These are phyloP conservation scores for Amaurobius ferox DNA, from an alignment of 2,888 invertebrate genomes.

Conservation along the genomic window DNA sequence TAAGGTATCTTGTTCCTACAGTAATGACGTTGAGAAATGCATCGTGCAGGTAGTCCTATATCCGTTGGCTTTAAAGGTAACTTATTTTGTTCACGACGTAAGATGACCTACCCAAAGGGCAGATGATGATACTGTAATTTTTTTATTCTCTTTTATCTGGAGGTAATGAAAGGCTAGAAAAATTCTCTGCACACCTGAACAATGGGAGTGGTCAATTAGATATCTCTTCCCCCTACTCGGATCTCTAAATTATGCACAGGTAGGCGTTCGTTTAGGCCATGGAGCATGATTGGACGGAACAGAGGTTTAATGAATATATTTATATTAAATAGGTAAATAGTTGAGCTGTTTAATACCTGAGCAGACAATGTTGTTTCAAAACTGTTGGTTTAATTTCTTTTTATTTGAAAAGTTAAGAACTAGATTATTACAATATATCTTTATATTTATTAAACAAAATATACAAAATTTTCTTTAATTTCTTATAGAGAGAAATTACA, in stretches of 20 bases:
- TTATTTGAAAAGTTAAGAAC: no score
- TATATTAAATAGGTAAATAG: no score
- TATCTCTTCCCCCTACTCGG: not conserved
- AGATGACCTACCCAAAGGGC: not conserved
- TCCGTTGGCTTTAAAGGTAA: not conserved
- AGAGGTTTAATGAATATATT: not conserved
- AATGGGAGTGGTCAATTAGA: conserved; percentile 12
- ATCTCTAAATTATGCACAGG: not conserved
- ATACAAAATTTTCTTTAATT: no score
- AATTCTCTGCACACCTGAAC: not conserved
- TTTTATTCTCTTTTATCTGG: not conserved
- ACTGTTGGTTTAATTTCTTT: no score
- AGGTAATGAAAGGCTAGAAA: not conserved
- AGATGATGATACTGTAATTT: not conserved
- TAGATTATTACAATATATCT: no score
- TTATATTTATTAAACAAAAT: no score
- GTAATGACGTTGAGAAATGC: no score
- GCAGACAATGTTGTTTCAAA: no score
- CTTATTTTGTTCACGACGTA: not conserved
- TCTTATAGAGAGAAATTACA: no score
- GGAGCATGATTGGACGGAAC: not conserved
- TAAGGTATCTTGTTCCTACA: no score
- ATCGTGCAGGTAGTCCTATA: not conserved
- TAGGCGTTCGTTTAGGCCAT: not conserved
- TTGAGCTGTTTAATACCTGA: no score